Base-by-base conservation (phyloP, 1,140 invertebrate genomes). In the Caenorhabditis briggsae region DNA sequence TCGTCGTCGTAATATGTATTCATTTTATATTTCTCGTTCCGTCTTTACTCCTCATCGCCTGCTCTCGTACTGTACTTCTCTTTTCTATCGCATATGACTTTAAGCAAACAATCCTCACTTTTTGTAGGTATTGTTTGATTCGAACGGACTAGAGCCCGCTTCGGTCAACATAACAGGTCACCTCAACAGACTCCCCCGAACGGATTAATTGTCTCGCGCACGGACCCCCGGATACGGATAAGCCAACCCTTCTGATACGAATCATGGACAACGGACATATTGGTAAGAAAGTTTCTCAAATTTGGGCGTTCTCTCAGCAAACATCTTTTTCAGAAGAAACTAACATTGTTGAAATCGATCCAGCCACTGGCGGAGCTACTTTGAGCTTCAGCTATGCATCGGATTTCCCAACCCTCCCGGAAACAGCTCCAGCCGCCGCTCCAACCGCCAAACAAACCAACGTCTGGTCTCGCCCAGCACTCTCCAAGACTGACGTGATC, bases 201-300 rank as follows among this genome's bases (percentile, higher is more conserved):
- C 46, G 70, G 70, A 78, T 78, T 78, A n/a, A 78, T 78, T 78
- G 70, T 23, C 46, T 78, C 59, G 82, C 82, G 41, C 14, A 83
- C 58, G 55, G 82, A 83, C 61, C 78, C 64, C 55, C 74, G 85
- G 74, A 86, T 20, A 56, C 74, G 50, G 74, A 70, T 70, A 41
- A 70, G 85, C 74, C 85, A 70, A 70, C 85, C 85, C 85, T 78
- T 86, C 85, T 86, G 50, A 56, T 41, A 64, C 65, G 74, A 70
- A 86, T 78, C 58, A 86, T 86, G 85, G 85, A 86, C 65, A 86
- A 83, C 85, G 85, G 85, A 86, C 82, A 82, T 83, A 83, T 59
- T 61, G 82, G 58, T 59, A 3, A 18, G 65, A 7, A n/a, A 25
- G 33, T 3, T 33, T 33, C 33, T 33, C 33, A 2, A 1, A 33